Evolutionary conservation across 2,888 invertebrate genomes (phyloP).

Genomic region (Agonopterix subpropinquella): DNA sequence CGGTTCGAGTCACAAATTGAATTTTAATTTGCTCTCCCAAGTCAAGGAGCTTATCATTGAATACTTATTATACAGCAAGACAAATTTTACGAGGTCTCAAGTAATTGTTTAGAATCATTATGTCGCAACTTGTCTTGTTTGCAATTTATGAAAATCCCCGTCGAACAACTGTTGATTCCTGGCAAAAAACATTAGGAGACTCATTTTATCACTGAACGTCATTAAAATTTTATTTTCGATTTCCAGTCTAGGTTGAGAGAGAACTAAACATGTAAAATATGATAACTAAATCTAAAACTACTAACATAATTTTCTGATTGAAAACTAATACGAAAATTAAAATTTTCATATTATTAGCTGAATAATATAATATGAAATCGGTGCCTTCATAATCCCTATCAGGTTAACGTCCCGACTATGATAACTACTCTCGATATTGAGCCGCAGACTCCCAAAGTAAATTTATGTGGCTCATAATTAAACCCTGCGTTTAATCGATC

Average conservation of each 20-base stretch:
- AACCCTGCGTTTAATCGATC: conserved; percentile 58
- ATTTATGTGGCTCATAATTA: conserved; percentile 51
- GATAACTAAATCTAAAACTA: too few species aligned
- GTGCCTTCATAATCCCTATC: not conserved
- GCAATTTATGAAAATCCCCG: conserved; percentile 12
- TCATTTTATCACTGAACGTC: too few species aligned
- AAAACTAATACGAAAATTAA: too few species aligned
- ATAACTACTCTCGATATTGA: too few species aligned
- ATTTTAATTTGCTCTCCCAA: conserved; percentile 70
- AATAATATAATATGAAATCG: not conserved
- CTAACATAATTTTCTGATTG: too few species aligned
- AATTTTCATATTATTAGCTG: too few species aligned
- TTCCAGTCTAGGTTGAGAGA: too few species aligned
- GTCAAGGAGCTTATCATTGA: conserved; percentile 68
- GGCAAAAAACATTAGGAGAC: not conserved
- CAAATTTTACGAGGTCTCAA: conserved; percentile 49
- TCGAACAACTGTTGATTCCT: conserved; percentile 18
- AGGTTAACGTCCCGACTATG: too few species aligned
- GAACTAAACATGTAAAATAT: too few species aligned
- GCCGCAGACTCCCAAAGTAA: conserved; percentile 18
- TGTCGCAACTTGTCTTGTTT: conserved; percentile 25
- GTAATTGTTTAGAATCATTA: conserved; percentile 41
- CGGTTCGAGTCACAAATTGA: conserved; percentile 68
- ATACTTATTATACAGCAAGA: conserved; percentile 60
- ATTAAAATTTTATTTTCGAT: too few species aligned